Evolutionary conservation across 2,113 vertebrate genomes (phyloP).

Genomic region (Epinephelus moara): DNA sequence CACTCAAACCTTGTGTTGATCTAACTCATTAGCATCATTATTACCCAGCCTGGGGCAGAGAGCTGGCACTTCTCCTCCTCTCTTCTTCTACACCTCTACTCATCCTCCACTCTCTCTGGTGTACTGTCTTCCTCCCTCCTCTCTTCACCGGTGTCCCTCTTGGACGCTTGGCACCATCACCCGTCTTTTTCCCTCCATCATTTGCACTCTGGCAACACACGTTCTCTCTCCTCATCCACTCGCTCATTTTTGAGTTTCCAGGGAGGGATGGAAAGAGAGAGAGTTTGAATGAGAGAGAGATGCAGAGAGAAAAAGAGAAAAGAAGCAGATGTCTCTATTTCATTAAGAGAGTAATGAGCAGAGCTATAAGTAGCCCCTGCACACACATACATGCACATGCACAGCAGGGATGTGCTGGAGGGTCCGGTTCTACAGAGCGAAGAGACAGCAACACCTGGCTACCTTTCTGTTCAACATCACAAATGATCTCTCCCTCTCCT

Average conservation of each 20-base stretch:
- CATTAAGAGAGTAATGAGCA: slow-evolving; percentile 73
- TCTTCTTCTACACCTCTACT: neutral
- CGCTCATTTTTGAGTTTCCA: neutral
- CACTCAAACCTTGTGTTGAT: slow-evolving; percentile 49
- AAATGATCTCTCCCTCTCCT: slow-evolving; percentile 12
- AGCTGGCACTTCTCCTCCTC: slow-evolving; percentile 42
- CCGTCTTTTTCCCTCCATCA: neutral
- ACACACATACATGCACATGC: slow-evolving; percentile 28
- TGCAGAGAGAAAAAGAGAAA: neutral
- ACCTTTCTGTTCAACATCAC: slow-evolving; percentile 23
- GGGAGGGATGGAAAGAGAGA: slow-evolving; percentile 9
- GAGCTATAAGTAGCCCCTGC: slow-evolving; percentile 27
- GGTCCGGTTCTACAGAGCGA: slow-evolving; percentile 52
- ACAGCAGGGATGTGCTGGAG: slow-evolving; percentile 48
- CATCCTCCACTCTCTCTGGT: neutral
- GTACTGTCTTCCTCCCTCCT: neutral
- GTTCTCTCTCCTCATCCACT: slow-evolving; percentile 3
- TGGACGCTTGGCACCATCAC: slow-evolving; percentile 47
- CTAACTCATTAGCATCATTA: slow-evolving; percentile 65
- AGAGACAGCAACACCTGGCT: slow-evolving; percentile 59
- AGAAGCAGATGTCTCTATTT: slow-evolving; percentile 66
- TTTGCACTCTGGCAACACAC: slow-evolving; percentile 22
- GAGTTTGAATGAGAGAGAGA: slow-evolving; percentile 12
- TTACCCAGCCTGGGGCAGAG: slow-evolving; percentile 42
- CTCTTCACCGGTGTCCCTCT: slow-evolving; percentile 19